Percentiles rank a stretch among this genome's conserved stretches.
phyloP scores from a whole-genome alignment of 1,140 invertebrate genomes.

The Lutraria rhynchaena region DNA sequence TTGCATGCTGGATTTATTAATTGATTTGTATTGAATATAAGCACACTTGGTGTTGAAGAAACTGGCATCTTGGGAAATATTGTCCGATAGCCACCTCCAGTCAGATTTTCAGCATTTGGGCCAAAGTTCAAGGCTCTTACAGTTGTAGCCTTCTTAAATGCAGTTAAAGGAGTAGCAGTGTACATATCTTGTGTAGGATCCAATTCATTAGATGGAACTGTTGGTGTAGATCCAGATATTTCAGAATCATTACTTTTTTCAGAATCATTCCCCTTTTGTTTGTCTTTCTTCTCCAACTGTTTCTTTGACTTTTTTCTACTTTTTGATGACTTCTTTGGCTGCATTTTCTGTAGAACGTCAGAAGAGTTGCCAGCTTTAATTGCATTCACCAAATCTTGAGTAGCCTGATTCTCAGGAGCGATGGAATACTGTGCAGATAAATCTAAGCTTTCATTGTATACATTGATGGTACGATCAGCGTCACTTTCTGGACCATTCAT shows the following conservation, averaged over 20 bases:
- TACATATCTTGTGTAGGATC: constrained; percentile 1
- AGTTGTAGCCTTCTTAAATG: constrained; percentile 4
- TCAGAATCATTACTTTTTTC: too few species aligned
- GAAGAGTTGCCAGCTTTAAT: constrained; percentile 12
- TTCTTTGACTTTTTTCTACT: background rate
- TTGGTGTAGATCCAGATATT: too few species aligned
- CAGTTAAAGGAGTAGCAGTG: constrained; percentile 3
- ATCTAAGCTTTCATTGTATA: constrained; percentile 26
- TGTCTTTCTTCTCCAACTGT: background rate
- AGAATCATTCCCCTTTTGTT: background rate
- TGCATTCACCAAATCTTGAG: background rate
- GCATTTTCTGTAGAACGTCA: constrained; percentile 1
- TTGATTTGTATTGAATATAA: constrained; percentile 2
- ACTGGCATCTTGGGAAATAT: constrained; percentile 23
- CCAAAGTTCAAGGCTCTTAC: constrained; percentile 46
- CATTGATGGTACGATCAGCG: constrained; percentile 13
- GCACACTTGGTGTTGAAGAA: background rate
- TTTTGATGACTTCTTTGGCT: background rate
- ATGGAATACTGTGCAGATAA: constrained; percentile 26
- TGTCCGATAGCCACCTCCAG: constrained; percentile 13
- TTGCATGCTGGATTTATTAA: background rate
- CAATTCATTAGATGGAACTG: background rate
- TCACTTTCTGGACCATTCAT: constrained; percentile 1
- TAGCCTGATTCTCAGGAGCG: constrained; percentile 26
- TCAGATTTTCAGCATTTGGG: constrained; percentile 7